Conservation (phyloP, 1,140 invertebrate genomes). For the Hyles vespertilio region DNA sequence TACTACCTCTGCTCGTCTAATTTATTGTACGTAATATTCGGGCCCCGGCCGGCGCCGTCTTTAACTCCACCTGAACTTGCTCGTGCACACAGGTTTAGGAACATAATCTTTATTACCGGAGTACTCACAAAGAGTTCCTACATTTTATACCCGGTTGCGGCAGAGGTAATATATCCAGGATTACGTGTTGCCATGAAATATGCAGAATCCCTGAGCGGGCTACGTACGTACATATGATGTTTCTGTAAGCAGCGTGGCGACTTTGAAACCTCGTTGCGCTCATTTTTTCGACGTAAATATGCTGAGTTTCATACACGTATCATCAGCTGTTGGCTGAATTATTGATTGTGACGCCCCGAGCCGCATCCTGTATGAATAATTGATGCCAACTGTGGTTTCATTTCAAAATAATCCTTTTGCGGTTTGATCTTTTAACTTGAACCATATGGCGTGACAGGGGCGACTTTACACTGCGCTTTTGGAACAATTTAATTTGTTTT, state of each 20-base stretch:
- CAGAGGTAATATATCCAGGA: conserved; percentile 25
- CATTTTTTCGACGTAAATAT: conserved; percentile 18
- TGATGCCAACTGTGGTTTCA: conserved; percentile 23
- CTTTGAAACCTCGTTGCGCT: conserved; percentile 13
- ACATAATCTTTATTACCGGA: conserved; percentile 38
- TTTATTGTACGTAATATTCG: conserved; percentile 40
- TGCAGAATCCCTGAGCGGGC: conserved; percentile 24
- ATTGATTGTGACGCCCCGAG: conserved; percentile 25
- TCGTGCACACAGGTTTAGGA: conserved; percentile 27
- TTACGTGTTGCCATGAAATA: conserved; percentile 28
- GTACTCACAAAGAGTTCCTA: conserved; percentile 23
- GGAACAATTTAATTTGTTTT: conserved; percentile 16
- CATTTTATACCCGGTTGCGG: conserved; percentile 31
- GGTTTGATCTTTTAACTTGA: conserved; percentile 16
- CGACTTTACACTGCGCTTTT: background rate
- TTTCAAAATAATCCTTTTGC: conserved; percentile 15
- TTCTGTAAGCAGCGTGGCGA: conserved; percentile 16
- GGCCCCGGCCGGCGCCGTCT: conserved; percentile 21
- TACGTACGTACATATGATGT: conserved; percentile 25
- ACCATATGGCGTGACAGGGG: background rate
- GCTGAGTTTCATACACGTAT: conserved; percentile 13
- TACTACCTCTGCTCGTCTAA: conserved; percentile 27
- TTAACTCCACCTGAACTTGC: conserved; percentile 26
- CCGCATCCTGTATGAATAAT: conserved; percentile 25
- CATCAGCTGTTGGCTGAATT: conserved; percentile 24